phyloP scores from a whole-genome alignment of 2,113 vertebrate species.

The Corynorhinus townsendii region DNA sequence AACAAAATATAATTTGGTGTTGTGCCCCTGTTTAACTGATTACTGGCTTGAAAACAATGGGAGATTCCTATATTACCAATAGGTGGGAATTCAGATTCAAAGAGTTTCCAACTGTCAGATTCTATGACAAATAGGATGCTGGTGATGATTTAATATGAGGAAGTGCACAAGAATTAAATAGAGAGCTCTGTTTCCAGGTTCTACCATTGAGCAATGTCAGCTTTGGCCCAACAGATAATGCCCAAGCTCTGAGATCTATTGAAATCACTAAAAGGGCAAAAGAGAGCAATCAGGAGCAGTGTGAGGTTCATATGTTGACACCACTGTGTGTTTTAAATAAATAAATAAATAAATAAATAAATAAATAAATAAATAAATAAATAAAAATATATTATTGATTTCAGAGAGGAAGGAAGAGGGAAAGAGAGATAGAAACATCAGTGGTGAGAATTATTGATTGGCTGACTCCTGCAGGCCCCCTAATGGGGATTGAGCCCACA shows the following conservation, averaged over 20 bases:
- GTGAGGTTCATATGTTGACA: background rate
- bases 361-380: background rate
- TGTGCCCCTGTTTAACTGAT: background rate
- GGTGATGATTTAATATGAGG: background rate
- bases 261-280: background rate
- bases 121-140: background rate
- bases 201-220: background rate
- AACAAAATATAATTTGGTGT: slow-evolving; percentile 11
- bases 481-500: too few species aligned
- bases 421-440: too few species aligned
- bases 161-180: background rate
- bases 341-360: too few species aligned
- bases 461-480: too few species aligned
- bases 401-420: too few species aligned
- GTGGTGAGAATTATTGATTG: too few species aligned
- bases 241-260: background rate
- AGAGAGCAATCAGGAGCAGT: background rate
- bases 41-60: slow-evolving; percentile 1
- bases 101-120: background rate
- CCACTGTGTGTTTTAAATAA: background rate
- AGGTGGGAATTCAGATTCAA: background rate
- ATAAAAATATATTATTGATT: too few species aligned
- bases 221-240: background rate
- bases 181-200: background rate
- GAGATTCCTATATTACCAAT: background rate